Conservation (phyloP, 2,797 vertebrate species). For the Halcyon chelicuti region DNA sequence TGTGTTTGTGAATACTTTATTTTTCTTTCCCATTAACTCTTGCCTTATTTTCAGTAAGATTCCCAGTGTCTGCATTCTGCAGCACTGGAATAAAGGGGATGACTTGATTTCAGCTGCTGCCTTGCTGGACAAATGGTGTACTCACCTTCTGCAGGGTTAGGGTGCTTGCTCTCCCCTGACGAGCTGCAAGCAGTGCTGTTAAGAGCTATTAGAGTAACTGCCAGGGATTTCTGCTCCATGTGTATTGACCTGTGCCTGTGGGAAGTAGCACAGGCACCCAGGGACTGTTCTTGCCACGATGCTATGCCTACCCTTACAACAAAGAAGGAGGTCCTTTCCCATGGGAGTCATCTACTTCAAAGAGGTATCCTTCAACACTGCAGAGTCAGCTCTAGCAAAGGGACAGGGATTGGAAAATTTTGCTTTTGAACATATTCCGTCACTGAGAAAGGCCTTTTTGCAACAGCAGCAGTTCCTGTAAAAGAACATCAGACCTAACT, state of each 20-base stretch:
- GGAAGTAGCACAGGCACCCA: background rate
- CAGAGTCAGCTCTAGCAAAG: background rate
- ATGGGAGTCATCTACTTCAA: background rate
- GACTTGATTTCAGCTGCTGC: background rate
- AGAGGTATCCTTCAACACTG: background rate
- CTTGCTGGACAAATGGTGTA: background rate
- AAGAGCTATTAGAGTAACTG: background rate
- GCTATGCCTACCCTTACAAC: background rate
- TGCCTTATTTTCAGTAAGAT: background rate
- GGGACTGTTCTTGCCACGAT: background rate
- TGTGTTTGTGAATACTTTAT: background rate
- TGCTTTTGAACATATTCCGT: background rate
- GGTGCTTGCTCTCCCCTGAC: background rate
- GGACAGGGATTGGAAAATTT: background rate
- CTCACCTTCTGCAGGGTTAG: background rate
- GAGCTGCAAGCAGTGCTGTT: background rate
- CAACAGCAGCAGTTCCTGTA: background rate
- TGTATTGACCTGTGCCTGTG: background rate
- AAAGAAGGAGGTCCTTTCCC: background rate
- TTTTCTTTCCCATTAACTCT: background rate
- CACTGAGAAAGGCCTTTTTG: background rate
- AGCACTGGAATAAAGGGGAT: background rate
- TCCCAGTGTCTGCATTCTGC: background rate
- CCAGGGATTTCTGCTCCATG: background rate
- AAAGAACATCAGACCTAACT: background rate